phyloP scores from a whole-genome alignment of 2,113 vertebrate genomes.

The Neodontobutis hainanensis region DNA sequence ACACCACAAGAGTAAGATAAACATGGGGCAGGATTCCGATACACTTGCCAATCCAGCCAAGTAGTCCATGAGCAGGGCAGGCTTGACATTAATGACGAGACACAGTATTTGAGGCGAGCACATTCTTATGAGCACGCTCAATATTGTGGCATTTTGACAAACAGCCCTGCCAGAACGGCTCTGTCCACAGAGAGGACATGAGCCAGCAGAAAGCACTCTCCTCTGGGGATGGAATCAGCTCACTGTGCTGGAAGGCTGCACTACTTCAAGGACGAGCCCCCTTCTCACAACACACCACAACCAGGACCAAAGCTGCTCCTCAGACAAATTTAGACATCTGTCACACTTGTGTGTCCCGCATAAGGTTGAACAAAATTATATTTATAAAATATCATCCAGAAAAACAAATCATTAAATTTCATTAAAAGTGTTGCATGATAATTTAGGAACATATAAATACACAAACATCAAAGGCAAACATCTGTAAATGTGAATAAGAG shows the following conservation, averaged over 20 bases:
- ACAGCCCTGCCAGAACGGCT: conserved; percentile 63
- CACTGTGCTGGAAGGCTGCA: conserved; percentile 60
- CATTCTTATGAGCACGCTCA: conserved; percentile 53
- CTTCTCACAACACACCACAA: conserved; percentile 35
- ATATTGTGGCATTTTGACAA: conserved; percentile 75
- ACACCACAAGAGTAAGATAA: background rate
- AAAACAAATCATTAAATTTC: background rate
- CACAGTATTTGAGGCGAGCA: conserved; percentile 45
- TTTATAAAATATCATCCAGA: conserved; percentile 22
- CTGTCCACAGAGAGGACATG: conserved; percentile 48
- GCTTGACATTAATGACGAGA: conserved; percentile 42
- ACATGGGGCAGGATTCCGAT: background rate
- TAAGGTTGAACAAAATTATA: conserved; percentile 21
- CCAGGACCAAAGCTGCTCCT: conserved; percentile 25
- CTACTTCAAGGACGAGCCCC: conserved; percentile 61
- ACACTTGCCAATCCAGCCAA: conserved; percentile 23
- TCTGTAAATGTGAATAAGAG: too few relatives aligned
- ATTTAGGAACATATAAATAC: too few relatives aligned
- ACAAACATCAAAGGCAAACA: too few relatives aligned
- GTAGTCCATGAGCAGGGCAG: conserved; percentile 33
- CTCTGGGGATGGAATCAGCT: conserved; percentile 56
- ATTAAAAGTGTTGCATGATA: too few relatives aligned
- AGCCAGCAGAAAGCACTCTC: conserved; percentile 37
- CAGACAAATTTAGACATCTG: conserved; percentile 27
- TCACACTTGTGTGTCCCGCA: conserved; percentile 37